These are phyloP conservation scores for Ericerus pela DNA, from an alignment of 1,140 invertebrate species.

Conservation along the genomic window DNA sequence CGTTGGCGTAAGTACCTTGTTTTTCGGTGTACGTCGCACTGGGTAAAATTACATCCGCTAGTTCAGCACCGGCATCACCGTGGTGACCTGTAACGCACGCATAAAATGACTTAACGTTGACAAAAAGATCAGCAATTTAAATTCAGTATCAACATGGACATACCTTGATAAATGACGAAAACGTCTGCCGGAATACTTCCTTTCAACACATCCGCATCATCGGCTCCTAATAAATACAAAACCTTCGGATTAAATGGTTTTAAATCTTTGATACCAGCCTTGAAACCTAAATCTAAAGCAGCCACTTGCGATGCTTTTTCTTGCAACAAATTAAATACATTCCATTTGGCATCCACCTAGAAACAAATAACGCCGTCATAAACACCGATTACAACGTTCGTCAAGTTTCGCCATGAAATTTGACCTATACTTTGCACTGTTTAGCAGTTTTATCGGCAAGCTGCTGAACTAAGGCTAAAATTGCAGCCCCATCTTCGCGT, in stretches of 20 bases:
- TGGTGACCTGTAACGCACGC: slow-evolving; percentile 74
- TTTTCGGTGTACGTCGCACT: slow-evolving; percentile 99
- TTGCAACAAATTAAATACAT: slow-evolving; percentile 81
- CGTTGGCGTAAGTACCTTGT: slow-evolving; percentile 91
- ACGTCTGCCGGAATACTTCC: slow-evolving; percentile 66
- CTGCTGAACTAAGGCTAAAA: slow-evolving; percentile 58
- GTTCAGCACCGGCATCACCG: slow-evolving; percentile 80
- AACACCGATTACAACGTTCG: too few species aligned
- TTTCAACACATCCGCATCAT: slow-evolving; percentile 62
- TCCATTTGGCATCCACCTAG: slow-evolving; percentile 39
- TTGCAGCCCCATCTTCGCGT: slow-evolving; percentile 57
- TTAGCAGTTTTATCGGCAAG: slow-evolving; percentile 42
- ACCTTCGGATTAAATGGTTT: slow-evolving; percentile 58
- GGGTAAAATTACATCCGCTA: slow-evolving; percentile 87
- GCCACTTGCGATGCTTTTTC: slow-evolving; percentile 85
- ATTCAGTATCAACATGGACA: slow-evolving; percentile 9
- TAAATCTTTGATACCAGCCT: slow-evolving; percentile 56
- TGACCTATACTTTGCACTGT: slow-evolving; percentile 32
- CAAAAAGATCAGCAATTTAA: not conserved
- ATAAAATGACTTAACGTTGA: not conserved
- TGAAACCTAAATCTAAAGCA: slow-evolving; percentile 89
- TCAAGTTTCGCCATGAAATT: too few species aligned
- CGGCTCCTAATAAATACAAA: slow-evolving; percentile 83
- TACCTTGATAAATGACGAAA: slow-evolving; percentile 85
- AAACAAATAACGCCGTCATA: not conserved